Evolutionary conservation across 2,888 invertebrate species (phyloP), one percentile per base, ranked within the genome.

Genomic region (Noctuana brunneofusca): DNA sequence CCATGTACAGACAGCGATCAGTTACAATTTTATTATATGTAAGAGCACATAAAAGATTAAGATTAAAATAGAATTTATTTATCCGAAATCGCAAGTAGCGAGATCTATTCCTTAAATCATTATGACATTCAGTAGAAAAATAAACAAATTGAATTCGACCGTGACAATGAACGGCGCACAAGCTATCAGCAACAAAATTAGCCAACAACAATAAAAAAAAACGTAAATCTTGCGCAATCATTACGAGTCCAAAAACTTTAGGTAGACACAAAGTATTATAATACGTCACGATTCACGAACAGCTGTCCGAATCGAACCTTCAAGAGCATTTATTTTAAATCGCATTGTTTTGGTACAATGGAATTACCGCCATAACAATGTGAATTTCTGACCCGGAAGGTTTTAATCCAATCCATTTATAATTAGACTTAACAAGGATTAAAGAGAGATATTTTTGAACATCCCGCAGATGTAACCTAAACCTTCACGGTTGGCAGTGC

Each of bases 401-500:
- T 22, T 24, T 53, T 11, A 46, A 18, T 43, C 11, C 30, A 32
- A 48, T 46, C 18, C 30, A 20, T 18, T 30, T 56, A 18, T 57
- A 57, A 57, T 57, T 57, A 57, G 20, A 2, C 27, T 55, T 56
- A 2, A 57, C 20, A 30, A 46, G 43, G 27, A 46, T 30, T 56
- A 24, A 16, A 30, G 4, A 32, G 38, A 55, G 18, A 59, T 53
- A 53, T 46, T 38, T 62, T 54, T 35, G 46, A 54, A 46, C 14
- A 62, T 55, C 60, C 60, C 60, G 60, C 48, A 48, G 60, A 32
- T 49, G 54, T 60, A 81, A 81, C 80, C 79, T 81, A 83, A 84
- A 78, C 85, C 87, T 87, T 86, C 86, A 84, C 78, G 81, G 78
- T 76, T 74, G 74, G 71, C 76, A 77, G 74, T 79, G 74, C 69